Base-by-base conservation (phyloP, 2,888 invertebrate genomes). In the Megaustenia siamemsis region DNA sequence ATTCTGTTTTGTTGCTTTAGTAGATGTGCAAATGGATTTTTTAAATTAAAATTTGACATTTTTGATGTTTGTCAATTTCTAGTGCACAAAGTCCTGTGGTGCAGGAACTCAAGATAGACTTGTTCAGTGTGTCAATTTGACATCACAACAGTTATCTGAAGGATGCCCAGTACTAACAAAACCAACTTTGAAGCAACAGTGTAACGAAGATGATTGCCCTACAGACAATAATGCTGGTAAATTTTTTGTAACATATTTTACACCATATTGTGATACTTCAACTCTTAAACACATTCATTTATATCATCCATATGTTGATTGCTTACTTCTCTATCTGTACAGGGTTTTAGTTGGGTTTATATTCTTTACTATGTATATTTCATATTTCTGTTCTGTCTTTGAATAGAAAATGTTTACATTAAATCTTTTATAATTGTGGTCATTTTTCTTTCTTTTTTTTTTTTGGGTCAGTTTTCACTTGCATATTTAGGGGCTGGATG, bases 31-130 rank as follows among this genome's bases (percentile, higher is more conserved):
- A 6, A 45, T 45, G 45, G 12, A 45, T 45, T 45, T 45, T 45
- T 45, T 45, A 45, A 45, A 45, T n/a, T n/a, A n/a, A n/a, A n/a
- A n/a, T n/a, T n/a, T n/a, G n/a, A n/a, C n/a, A n/a, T n/a, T n/a
- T n/a, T n/a, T n/a, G n/a, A n/a, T n/a, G n/a, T n/a, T n/a, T 43
- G 6, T 73, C 28, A 73, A 10, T 73, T 88, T 89, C 35, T 90
- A 94, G 93, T 94, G 94, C 88, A 91, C 93, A 24, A 92, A 92
- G 84, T 91, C 93, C 0, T 94, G 94, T 88, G 94, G 93, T 1
- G 91, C 90, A 8, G 94, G 94, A 1, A 90, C 92, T 32, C 94
- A 94, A 87, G 90, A 92, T 5, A 90, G 94, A 4, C 90, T 93
- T 71, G 94, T 94, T n/a, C 93, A 94, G 89, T 94, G 94, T 89